Base-by-base conservation (phyloP, 2,888 invertebrate genomes). In the Linyphia triangularis region DNA sequence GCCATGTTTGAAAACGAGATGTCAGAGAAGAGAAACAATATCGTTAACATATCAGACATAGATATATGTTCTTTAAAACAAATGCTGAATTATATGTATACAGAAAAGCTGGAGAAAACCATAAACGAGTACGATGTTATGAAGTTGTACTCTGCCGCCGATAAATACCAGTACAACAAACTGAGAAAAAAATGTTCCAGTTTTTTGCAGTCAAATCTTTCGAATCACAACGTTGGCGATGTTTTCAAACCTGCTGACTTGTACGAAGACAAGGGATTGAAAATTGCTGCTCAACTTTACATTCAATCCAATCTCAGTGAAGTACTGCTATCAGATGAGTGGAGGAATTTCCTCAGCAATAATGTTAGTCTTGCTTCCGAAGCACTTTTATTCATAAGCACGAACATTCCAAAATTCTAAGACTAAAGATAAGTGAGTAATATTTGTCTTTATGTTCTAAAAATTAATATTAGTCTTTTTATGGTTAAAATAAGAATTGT, bases 1-100 rank as follows among this genome's bases (percentile, higher is more conserved):
- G n/a, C 69, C 69, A 37, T 69, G 69, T 69, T 69, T 22, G 69
- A 69, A 16, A 69, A 37, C 37, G 33, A 69, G 10, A 69, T 69
- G 69, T 2, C 37, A 6, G 69, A 69, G 22, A 69, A 33, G n/a
- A n/a, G 10, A 7, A 37, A 16, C 10, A 16, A 37, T 0, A 37
- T 69, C 19, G 37, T 69, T 9, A n/a, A 69, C 7, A 37, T 69
- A 13, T 13, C 33, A 37, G 69, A 69, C 37, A 37, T 69, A 7
- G 69, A 69, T n/a, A 28, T 33, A 3, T 0, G 13, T 7, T 37
- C 22, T 37, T 13, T 69, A 37, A 37, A 37, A 13, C 16, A 9
- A 1, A 37, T 69, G 22, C 22, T 69, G 37, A 33, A 16, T 13
- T 69, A 19, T 22, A 37, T 69, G 22, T 69, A 69, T 37, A 19